Evolutionary conservation across 2,888 invertebrate genomes (phyloP).

Genomic region (Encarsia formosa): DNA sequence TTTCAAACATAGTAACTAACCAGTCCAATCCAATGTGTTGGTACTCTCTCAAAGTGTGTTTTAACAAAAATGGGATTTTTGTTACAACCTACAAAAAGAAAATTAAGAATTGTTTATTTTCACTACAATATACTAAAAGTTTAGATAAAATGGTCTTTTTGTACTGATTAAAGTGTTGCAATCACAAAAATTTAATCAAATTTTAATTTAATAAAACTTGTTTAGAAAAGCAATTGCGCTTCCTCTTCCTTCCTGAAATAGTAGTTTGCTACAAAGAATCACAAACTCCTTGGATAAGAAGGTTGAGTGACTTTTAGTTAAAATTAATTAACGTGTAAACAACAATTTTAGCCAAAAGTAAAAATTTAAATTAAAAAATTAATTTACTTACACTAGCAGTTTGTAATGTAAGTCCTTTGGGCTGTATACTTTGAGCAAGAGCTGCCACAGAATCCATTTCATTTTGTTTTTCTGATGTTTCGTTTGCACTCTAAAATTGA

Average conservation of each 20-base stretch:
- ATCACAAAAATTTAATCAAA: slow-evolving; percentile 19
- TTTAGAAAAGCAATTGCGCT: slow-evolving; percentile 12
- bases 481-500: slow-evolving; percentile 21
- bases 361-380: slow-evolving; percentile 6
- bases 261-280: slow-evolving; percentile 32
- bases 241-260: slow-evolving; percentile 47
- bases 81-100: slow-evolving; percentile 70
- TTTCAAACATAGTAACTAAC: slow-evolving; percentile 93
- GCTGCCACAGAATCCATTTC: slow-evolving; percentile 90
- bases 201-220: slow-evolving; percentile 6
- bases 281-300: slow-evolving; percentile 44
- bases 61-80: slow-evolving; percentile 87
- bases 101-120: slow-evolving; percentile 11
- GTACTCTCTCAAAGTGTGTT: slow-evolving; percentile 88
- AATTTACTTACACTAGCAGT: slow-evolving; percentile 72
- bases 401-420: slow-evolving; percentile 94
- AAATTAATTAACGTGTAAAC: slow-evolving; percentile 9
- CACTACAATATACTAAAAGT: slow-evolving; percentile 12
- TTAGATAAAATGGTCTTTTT: not conserved
- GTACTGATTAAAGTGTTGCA: slow-evolving; percentile 27
- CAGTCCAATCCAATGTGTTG: slow-evolving; percentile 97
- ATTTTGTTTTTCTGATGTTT: slow-evolving; percentile 55
- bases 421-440: slow-evolving; percentile 93
- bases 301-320: slow-evolving; percentile 21
- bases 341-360: slow-evolving; percentile 14